phyloP scores from a whole-genome alignment of 2,888 invertebrate genomes.

The Cordylochernes scorpioides region DNA sequence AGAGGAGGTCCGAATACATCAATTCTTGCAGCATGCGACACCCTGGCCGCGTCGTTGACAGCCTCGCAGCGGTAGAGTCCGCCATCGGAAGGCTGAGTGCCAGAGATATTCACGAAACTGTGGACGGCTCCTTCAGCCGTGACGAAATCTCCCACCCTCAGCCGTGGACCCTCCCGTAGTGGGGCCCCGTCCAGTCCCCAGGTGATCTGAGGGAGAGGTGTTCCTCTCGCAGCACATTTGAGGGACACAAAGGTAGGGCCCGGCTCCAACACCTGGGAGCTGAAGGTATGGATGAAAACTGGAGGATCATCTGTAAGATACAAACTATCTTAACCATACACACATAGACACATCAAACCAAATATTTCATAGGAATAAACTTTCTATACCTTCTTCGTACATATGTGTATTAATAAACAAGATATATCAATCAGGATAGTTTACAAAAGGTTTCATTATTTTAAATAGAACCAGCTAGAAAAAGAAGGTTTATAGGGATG shows the following conservation, averaged over 20 bases:
- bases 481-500: no score
- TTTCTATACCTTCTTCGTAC: no score
- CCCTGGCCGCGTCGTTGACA: constrained; percentile 8
- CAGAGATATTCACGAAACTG: constrained; percentile 18
- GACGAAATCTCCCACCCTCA: constrained; percentile 18
- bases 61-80: constrained; percentile 9
- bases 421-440: no score
- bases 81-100: constrained; percentile 13
- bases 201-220: constrained; percentile 16
- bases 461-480: no score
- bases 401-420: no score
- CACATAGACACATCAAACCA: no score
- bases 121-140: constrained; percentile 20
- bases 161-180: constrained; percentile 16
- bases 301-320: constrained; percentile 13
- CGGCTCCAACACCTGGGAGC: constrained; percentile 12
- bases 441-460: no score
- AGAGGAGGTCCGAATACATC: constrained; percentile 40
- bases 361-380: no score
- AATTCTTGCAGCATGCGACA: constrained; percentile 10
- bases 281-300: constrained; percentile 11
- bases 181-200: constrained; percentile 19
- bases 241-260: constrained; percentile 16
- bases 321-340: no score
- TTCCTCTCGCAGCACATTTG: constrained; percentile 17